These are phyloP conservation scores for Drosophila lacicola DNA, from an alignment of 2,888 invertebrate genomes.

Conservation along the genomic window DNA sequence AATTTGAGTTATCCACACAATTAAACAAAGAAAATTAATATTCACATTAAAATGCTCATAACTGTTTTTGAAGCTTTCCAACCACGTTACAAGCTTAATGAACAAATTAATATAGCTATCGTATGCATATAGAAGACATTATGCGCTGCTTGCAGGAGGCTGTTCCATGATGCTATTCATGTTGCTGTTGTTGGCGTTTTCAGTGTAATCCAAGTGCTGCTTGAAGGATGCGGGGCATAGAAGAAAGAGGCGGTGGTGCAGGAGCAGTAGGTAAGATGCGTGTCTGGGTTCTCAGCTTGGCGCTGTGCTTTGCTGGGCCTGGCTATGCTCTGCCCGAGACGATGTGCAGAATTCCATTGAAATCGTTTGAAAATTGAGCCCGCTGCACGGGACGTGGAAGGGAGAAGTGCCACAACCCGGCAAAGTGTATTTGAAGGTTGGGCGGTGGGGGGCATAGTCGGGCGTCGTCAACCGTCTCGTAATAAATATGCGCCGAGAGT, in stretches of 20 bases:
- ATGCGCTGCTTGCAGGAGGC: constrained; percentile 50
- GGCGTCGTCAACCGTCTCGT: constrained; percentile 64
- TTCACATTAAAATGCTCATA: no score
- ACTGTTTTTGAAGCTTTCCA: no score
- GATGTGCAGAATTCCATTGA: constrained; percentile 70
- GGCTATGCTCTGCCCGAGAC: constrained; percentile 11
- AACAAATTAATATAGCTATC: constrained; percentile 21
- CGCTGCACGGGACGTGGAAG: constrained; percentile 28
- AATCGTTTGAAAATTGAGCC: constrained; percentile 76
- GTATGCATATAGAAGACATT: constrained; percentile 29
- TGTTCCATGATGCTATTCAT: constrained; percentile 28
- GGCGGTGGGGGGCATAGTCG: constrained; percentile 22
- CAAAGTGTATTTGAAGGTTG: constrained; percentile 1
- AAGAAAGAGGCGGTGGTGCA: constrained; percentile 8
- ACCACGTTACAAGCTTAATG: constrained; percentile 4
- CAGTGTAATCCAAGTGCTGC: constrained; percentile 48
- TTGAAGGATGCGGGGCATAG: constrained; percentile 24
- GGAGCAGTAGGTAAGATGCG: constrained; percentile 45
- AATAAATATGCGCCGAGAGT: constrained; percentile 70
- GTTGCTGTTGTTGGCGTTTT: constrained; percentile 39
- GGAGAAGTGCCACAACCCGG: constrained; percentile 6
- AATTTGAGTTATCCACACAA: no score
- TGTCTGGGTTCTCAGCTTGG: constrained; percentile 56
- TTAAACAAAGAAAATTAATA: no score
- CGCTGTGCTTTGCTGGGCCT: constrained; percentile 39